Conservation (phyloP, 1,140 invertebrate species). For the Tenebrio molitor region DNA sequence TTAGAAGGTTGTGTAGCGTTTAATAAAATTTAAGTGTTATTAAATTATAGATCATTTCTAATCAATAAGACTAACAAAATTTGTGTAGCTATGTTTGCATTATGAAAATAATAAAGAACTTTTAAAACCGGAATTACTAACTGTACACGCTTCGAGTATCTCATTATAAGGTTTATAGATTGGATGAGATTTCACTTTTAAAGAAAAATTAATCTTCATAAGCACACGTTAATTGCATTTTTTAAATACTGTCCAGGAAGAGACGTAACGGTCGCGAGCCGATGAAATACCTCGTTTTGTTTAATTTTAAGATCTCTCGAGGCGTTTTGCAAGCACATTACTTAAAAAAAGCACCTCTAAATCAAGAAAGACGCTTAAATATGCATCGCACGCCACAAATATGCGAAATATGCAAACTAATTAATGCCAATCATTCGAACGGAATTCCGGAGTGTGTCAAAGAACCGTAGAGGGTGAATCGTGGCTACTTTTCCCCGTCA, state of each 20-base stretch:
- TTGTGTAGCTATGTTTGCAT: too few species aligned
- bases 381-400: neutral
- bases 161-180: neutral
- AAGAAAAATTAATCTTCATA: neutral
- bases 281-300: conserved; percentile 12
- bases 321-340: neutral
- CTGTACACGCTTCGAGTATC: neutral
- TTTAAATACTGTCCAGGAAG: neutral
- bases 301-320: conserved; percentile 6
- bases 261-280: neutral
- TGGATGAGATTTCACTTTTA: conserved; percentile 20
- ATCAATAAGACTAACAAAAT: too few species aligned
- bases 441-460: neutral
- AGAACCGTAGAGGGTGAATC: conserved; percentile 14
- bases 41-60: too few species aligned
- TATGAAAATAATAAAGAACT: too few species aligned
- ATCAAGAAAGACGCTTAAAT: conserved; percentile 1
- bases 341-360: neutral
- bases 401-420: conserved; percentile 22
- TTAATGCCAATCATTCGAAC: conserved; percentile 3
- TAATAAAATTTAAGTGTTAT: too few species aligned
- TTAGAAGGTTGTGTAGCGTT: too few species aligned
- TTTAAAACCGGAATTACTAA: too few species aligned
- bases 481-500: neutral
- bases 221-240: neutral